Conservation (phyloP, 2,113 vertebrate species). For the Aepyceros melampus region DNA sequence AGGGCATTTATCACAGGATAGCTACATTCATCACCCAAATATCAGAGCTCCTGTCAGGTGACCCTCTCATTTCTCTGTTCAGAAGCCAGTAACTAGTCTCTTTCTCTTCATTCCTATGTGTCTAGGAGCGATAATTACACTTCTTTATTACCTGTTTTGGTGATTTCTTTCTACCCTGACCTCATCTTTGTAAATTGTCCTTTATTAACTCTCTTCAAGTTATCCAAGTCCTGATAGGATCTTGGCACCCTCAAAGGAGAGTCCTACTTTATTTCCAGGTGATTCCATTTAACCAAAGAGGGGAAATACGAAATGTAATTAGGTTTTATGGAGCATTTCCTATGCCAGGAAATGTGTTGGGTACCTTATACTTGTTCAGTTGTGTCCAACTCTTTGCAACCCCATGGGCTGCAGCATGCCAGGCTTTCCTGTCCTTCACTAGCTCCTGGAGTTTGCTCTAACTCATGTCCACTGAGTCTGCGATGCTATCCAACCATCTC, state of each 20-base stretch:
- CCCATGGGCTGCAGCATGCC: background rate
- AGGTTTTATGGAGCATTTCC: background rate
- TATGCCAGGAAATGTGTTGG: background rate
- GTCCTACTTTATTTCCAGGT: background rate
- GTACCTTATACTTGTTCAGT: background rate
- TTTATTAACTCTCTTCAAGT: background rate
- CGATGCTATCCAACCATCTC: background rate
- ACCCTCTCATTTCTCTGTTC: background rate
- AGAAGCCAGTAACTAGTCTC: background rate
- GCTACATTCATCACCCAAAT: background rate
- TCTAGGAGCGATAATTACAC: background rate
- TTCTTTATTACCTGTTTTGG: background rate
- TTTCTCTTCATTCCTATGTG: background rate
- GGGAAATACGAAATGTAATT: background rate
- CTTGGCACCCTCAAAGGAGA: background rate
- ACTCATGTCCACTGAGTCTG: background rate
- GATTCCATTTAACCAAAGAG: background rate
- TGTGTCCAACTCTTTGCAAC: background rate
- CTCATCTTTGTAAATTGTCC: background rate
- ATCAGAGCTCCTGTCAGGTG: background rate
- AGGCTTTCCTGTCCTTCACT: background rate
- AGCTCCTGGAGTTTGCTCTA: background rate
- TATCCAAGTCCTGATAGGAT: background rate
- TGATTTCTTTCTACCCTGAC: background rate
- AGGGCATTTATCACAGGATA: background rate